Evolutionary conservation across 2,888 invertebrate genomes (phyloP), one percentile per base, ranked within the genome.

Genomic region (Alcis repandata): DNA sequence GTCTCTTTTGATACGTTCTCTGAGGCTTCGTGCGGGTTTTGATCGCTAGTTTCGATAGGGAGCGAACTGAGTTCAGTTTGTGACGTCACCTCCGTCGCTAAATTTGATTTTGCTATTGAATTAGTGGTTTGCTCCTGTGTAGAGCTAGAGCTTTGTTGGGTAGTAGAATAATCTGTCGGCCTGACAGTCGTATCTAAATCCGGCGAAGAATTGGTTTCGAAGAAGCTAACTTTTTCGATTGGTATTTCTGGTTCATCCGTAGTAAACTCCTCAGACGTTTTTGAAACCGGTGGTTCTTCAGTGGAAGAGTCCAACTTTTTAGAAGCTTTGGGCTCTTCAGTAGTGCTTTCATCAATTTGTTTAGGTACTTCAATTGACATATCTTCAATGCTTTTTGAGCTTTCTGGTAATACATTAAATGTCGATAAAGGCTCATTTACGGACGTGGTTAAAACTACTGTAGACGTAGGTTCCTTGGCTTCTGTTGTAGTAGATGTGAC

Each of bases 11-110:
- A 79, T 22, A 80, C 79, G 62, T 79, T 85, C 48, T 89, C 89
- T 2, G 84, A 77, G 13, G 76, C 83, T 52, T 88, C 87, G 19
- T 88, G 89, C 9, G 92, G 92, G 57, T 92, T 91, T 72, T 89
- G 92, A 61, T 92, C 91, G 72, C 91, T 92, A 0, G 92, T 91
- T 76, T 92, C 92, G 27, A 92, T 86, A 0, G 92, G 89, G 32
- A 92, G 75, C 7, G 92, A 92, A 67, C 92, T 92, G 8, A 91
- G 79, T 78, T 92, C 92, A 4, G 91, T 90, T 71, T 88, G 87
- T 17, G 87, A 84, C 1, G 88, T 89, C n/a, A 90, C 82, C 79
- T 92, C 92, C 27, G 91, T 89, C 1, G 83, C 82, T 46, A 79
- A 57, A 57, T 87, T 85, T 4, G 89, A 85, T 72, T 87, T 88